Percentiles rank a stretch among this genome's conserved stretches.
These are phyloP conservation scores for Vireo altiloquus DNA, from an alignment of 2,113 vertebrate species.

Conservation along the genomic window DNA sequence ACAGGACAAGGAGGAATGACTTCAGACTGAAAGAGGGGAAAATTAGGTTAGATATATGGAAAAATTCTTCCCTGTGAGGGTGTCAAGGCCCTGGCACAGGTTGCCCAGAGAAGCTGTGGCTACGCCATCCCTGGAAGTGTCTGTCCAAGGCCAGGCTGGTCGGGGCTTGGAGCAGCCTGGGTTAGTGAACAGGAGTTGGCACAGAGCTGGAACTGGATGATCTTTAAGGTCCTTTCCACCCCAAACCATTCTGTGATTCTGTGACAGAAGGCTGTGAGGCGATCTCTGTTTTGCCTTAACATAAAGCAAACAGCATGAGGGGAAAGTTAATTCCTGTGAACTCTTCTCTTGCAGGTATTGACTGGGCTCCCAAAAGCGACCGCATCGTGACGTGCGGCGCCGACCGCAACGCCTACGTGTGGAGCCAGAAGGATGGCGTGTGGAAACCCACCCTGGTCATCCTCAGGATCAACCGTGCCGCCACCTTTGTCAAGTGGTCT, in stretches of 20 bases:
- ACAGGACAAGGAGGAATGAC: no score
- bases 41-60: background rate
- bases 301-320: background rate
- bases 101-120: background rate
- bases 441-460: slow-evolving; percentile 99
- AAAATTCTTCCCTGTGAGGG: background rate
- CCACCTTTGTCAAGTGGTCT: slow-evolving; percentile 98
- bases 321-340: background rate
- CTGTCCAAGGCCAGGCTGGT: background rate
- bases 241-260: background rate
- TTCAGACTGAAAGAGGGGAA: background rate
- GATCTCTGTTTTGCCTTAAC: background rate
- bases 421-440: slow-evolving; percentile 95
- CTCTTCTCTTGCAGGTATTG: slow-evolving; percentile 80
- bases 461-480: slow-evolving; percentile 95
- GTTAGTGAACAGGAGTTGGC: rapidly evolving
- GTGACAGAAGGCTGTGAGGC: background rate
- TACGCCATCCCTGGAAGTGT: background rate
- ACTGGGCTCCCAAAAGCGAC: slow-evolving; percentile 98
- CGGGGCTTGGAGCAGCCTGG: rapidly evolving
- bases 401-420: slow-evolving; percentile 97
- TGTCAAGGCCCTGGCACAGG: background rate
- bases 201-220: rapidly evolving
- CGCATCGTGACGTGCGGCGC: slow-evolving; percentile 97
- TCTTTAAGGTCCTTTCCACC: background rate